Percentiles rank a stretch among this genome's conserved stretches.
These are phyloP conservation scores for Cydia fagiglandana DNA, from an alignment of 1,140 invertebrate genomes.

Conservation along the genomic window DNA sequence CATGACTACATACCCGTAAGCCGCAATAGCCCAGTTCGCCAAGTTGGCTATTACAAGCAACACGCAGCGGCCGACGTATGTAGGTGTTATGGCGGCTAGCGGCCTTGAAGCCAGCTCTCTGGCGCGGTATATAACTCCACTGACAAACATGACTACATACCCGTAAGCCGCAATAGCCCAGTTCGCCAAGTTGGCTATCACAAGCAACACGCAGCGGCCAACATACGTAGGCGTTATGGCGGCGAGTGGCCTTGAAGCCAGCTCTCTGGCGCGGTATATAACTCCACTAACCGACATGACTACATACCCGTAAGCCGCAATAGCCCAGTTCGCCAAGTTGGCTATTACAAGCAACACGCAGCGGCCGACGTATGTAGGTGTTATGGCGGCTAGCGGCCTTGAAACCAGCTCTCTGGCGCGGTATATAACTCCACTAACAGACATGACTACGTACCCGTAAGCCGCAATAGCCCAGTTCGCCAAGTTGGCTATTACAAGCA, in stretches of 20 bases:
- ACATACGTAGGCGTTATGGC: slow-evolving; percentile 64
- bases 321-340: slow-evolving; percentile 88
- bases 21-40: slow-evolving; percentile 88
- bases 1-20: slow-evolving; percentile 79
- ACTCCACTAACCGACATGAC: not conserved
- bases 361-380: slow-evolving; percentile 70
- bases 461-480: slow-evolving; percentile 87
- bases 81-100: slow-evolving; percentile 60
- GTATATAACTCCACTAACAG: too few species aligned
- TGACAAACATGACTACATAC: slow-evolving; percentile 41
- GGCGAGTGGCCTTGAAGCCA: slow-evolving; percentile 42
- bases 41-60: slow-evolving; percentile 84
- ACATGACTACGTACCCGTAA: slow-evolving; percentile 17
- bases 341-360: slow-evolving; percentile 82
- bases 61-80: slow-evolving; percentile 75
- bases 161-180: slow-evolving; percentile 87
- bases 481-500: slow-evolving; percentile 84
- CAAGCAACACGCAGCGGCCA: slow-evolving; percentile 79
- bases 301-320: slow-evolving; percentile 84
- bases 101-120: slow-evolving; percentile 33
- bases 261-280: not conserved
- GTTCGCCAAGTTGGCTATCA: slow-evolving; percentile 88
- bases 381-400: slow-evolving; percentile 54
- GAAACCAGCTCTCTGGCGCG: not conserved
- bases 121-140: too few species aligned